Base-by-base conservation (phyloP, 37 sponge, comb jelly and placozoan genomes). In the Halichondria panicea region DNA sequence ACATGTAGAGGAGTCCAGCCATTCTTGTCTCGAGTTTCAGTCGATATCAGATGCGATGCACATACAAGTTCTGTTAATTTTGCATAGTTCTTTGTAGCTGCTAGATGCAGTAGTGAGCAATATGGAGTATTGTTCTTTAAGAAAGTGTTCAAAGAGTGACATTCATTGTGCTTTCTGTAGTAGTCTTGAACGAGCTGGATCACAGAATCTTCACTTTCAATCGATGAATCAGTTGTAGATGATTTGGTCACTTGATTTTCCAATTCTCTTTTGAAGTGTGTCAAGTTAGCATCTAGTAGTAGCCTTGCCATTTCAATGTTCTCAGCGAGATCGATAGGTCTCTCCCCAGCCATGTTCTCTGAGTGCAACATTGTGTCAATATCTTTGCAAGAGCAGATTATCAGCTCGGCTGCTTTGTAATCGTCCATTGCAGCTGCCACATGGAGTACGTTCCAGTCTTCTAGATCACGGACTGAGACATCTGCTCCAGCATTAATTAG, bases 1-100 rank as follows among this genome's bases (percentile, higher is more conserved):
- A 66, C 73, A 75, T 91, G 86, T 1, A 91, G n/a, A n/a, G n/a
- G n/a, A n/a, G n/a, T n/a, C n/a, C n/a, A 91, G 9, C 91, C 86
- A 18, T 42, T 66, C 0, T 62, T 46, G 69, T 91, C 86, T 72
- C 79, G 53, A 2, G 21, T 28, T 4, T 85, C 82, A 7, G 59
- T 7, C 7, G 68, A 34, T 0, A 74, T 37, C 0, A 81, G 75
- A 12, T 67, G 33, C 50, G 70, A 43, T 4, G 41, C 42, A 0
- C 78, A 55, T 55, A 91, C 27, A 54, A 71, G 72, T 1, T 74
- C n/a, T 0, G 82, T 82, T 1, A 91, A 75, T 3, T 66, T 43
- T 1, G 79, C 25, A 55, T 80, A 85, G 79, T 91, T 91, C 75
- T 81, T 85, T 2, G 66, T 64, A 24, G 91, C 91, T 13, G 91